A percentile compares a stretch with the other conserved stretches of the same genome.
Evolutionary conservation across 2,797 vertebrate species (phyloP).

Genomic region (Odontamblyopus rebecca): DNA sequence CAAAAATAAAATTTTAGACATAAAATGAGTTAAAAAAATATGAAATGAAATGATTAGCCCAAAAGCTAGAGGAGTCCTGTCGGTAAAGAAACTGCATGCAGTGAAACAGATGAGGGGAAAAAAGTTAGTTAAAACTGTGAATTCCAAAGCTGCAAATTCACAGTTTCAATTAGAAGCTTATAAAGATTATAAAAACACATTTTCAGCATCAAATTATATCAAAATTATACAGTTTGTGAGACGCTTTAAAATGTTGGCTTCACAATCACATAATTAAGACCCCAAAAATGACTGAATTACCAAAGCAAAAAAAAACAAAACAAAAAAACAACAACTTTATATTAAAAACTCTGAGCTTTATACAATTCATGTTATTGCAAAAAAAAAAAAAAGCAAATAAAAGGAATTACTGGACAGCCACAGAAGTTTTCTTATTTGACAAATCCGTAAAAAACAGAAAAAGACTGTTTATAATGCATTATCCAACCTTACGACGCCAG

Average conservation of each 20-base stretch:
- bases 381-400: neutral
- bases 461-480: no score
- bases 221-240: no score
- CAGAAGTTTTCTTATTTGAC: neutral
- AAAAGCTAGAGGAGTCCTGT: neutral
- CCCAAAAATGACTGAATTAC: neutral
- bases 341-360: neutral
- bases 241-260: no score
- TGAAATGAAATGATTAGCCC: neutral
- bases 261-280: neutral
- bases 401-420: neutral
- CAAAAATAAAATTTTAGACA: neutral
- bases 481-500: conserved; percentile 29
- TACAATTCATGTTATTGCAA: neutral
- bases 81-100: neutral
- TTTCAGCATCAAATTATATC: neutral
- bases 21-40: conserved; percentile 1
- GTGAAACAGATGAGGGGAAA: neutral
- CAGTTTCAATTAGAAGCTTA: neutral
- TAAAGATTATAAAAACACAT: neutral
- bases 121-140: neutral
- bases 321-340: neutral
- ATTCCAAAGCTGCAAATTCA: neutral
- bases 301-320: neutral
- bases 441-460: neutral